Evolutionary conservation across 2,888 invertebrate species (phyloP).

Genomic region (Thyatira batis): DNA sequence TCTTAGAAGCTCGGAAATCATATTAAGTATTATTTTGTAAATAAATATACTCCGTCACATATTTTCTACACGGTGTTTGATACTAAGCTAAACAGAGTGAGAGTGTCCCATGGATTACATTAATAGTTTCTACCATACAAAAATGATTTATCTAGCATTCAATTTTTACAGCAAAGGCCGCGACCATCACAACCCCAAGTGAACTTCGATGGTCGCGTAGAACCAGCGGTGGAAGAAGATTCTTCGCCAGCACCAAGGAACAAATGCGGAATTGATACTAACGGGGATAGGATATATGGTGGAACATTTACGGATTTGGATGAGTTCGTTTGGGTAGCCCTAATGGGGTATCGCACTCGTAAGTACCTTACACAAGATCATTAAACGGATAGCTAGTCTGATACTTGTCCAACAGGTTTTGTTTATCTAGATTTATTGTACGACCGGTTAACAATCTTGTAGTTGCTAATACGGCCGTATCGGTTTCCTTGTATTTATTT

Average conservation of each 20-base stretch:
- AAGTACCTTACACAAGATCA: slow-evolving; percentile 27
- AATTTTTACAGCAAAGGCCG: slow-evolving; percentile 23
- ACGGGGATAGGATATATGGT: slow-evolving; percentile 83
- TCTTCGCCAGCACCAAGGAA: slow-evolving; percentile 52
- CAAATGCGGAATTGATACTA: slow-evolving; percentile 81
- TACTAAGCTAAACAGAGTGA: too few species aligned
- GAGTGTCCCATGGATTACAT: too few species aligned
- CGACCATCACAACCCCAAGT: slow-evolving; percentile 24
- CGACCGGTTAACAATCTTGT: background rate
- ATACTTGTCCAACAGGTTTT: background rate
- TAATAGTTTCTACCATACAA: too few species aligned
- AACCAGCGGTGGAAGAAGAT: slow-evolving; percentile 47
- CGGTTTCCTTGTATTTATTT: background rate
- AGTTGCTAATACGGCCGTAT: background rate
- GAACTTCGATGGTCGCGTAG: slow-evolving; percentile 17
- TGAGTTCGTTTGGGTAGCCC: slow-evolving; percentile 85
- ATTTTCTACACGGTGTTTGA: too few species aligned
- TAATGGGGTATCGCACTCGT: slow-evolving; percentile 82
- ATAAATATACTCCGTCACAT: too few species aligned
- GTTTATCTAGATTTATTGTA: background rate
- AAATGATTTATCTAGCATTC: too few species aligned
- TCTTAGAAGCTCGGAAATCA: too few species aligned
- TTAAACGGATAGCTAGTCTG: background rate
- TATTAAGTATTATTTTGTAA: too few species aligned
- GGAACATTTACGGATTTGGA: slow-evolving; percentile 84